Evolutionary conservation across 2,888 invertebrate genomes (phyloP), one percentile per base, ranked within the genome.

Genomic region (Trimorus sp.): DNA sequence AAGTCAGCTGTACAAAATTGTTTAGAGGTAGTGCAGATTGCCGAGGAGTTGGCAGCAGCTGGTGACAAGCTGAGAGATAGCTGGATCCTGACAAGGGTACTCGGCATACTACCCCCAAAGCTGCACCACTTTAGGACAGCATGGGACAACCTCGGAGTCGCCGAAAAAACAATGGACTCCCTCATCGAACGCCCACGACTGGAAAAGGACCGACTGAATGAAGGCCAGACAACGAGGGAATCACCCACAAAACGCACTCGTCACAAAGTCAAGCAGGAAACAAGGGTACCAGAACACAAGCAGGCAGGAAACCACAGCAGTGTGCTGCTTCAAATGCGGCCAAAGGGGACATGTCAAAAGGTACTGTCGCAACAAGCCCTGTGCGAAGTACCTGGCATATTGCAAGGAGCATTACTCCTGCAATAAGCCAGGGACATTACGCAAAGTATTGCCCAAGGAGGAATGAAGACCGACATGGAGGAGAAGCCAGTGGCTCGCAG

Each of bases 1-100:
- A 60, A 60, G 42, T 14, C 59, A 9, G 59, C 42, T 6, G 42
- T 60, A 0, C 42, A 60, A 42, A 60, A 60, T 60, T n/a, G 14
- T 15, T 15, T 42, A 15, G 59, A 60, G 15, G 37, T 60, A 7
- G 7, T 14, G 7, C 26, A 40, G 37, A 40, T 60, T 40, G 59
- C 42, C 26, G 59, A 60, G 12, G 59, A 60, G 42, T 15, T 60
- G n/a, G 12, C 59, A 60, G 37, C 42, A 8, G 59, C 40, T 8
- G 42, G 42, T 42, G 59, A 60, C 42, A 40, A 40, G 6, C 14
- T 60, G 42, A 40, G 59, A 42, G 59, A 60, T 16, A 40, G 15
- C 3, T 60, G 59, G 59, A 42, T 60, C 14, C 40, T 60, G 59
- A 58, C 36, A 5, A 58, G 38, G 14, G 38, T 58, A 7, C 37